These are phyloP conservation scores for Rhopalosiphum padi DNA, from an alignment of 1,140 invertebrate genomes.

Conservation along the genomic window DNA sequence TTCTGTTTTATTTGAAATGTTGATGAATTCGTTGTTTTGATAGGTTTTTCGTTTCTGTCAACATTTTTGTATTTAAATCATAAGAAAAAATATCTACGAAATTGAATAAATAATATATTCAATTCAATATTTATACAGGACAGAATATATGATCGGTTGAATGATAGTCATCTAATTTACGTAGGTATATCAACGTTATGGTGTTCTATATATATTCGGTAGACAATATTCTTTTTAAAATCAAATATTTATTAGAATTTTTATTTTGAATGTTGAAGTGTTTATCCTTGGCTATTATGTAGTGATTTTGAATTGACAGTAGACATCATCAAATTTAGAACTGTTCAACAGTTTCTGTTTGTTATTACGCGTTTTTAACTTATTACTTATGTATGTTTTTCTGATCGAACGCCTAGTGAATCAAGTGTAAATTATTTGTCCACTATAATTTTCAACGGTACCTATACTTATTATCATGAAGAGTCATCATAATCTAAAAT, in stretches of 20 bases:
- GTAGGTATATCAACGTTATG: neutral
- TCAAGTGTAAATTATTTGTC: neutral
- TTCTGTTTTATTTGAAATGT: neutral
- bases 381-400: neutral
- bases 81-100: neutral
- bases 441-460: too few relatives aligned
- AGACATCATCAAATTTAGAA: neutral
- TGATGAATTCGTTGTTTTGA: neutral
- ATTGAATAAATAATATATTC: neutral
- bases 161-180: neutral
- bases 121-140: neutral
- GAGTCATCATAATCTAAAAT: neutral
- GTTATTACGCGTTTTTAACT: neutral
- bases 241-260: slow-evolving; percentile 11
- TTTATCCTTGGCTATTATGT: neutral
- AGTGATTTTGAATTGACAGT: neutral
- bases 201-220: neutral
- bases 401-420: neutral
- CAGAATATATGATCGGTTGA: neutral
- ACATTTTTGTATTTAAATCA: neutral
- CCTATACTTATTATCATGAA: too few relatives aligned
- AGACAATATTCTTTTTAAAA: neutral
- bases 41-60: neutral
- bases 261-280: neutral
- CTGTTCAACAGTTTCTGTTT: neutral